These are phyloP conservation scores for Phrynosoma platyrhinos DNA, from an alignment of 2,113 vertebrate genomes.

Conservation along the genomic window DNA sequence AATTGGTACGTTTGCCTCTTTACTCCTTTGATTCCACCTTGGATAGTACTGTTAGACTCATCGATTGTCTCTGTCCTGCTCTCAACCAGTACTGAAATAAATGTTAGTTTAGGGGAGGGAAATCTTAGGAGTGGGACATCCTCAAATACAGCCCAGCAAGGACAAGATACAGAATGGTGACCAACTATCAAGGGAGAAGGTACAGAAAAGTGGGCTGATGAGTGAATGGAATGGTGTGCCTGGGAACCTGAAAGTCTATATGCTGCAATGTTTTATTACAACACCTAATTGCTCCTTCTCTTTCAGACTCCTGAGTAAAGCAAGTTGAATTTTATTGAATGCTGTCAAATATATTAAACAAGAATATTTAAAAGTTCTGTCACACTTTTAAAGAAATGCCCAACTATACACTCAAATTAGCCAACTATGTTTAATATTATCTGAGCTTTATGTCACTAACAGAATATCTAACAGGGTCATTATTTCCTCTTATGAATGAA, in stretches of 20 bases:
- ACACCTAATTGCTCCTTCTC: neutral
- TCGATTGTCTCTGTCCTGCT: no score
- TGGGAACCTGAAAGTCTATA: neutral
- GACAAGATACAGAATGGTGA: neutral
- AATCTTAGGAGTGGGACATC: no score
- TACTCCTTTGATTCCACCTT: no score
- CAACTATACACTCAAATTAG: neutral
- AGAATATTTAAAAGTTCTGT: neutral
- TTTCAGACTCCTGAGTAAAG: neutral
- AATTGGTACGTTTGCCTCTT: no score
- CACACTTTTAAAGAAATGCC: neutral
- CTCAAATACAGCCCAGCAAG: no score
- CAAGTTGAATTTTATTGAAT: neutral
- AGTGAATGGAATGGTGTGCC: neutral
- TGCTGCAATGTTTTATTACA: neutral
- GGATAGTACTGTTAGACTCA: no score
- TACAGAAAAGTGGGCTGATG: neutral
- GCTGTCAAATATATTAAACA: neutral
- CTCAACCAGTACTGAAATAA: no score
- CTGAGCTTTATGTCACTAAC: neutral
- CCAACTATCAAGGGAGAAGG: neutral
- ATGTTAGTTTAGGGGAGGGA: no score
- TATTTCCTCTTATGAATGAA: neutral
- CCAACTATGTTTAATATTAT: neutral
- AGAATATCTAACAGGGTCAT: neutral